phyloP scores from a whole-genome alignment of 2,797 vertebrate species.

The Rhynchotus rufescens region DNA sequence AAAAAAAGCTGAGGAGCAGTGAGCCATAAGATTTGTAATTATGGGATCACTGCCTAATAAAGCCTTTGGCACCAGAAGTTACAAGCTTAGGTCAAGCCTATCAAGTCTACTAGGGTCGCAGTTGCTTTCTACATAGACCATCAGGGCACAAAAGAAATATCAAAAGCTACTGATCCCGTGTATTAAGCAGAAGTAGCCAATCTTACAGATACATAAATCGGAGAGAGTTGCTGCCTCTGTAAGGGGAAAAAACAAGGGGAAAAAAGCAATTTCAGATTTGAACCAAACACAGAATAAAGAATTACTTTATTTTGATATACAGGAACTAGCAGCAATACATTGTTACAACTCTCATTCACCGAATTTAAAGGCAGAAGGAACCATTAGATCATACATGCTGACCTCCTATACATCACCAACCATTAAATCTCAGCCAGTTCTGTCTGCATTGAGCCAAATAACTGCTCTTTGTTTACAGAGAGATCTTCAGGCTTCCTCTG shows the following conservation, averaged over 20 bases:
- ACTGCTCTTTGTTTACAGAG: background rate
- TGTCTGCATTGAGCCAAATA: background rate
- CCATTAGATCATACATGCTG: background rate
- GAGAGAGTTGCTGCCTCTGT: background rate
- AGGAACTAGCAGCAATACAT: background rate
- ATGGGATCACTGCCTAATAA: conserved; percentile 32
- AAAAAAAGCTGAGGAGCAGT: background rate
- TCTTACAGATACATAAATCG: background rate
- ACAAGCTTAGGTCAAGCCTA: conserved; percentile 7
- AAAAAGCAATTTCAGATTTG: background rate
- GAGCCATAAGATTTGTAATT: background rate
- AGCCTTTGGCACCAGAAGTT: conserved; percentile 10
- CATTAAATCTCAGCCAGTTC: background rate
- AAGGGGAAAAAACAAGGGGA: background rate
- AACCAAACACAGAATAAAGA: background rate
- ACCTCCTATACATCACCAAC: background rate
- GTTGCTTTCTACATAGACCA: background rate
- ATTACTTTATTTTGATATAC: conserved; percentile 1
- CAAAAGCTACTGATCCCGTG: background rate
- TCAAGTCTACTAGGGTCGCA: conserved; percentile 21
- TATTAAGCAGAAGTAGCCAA: conserved; percentile 1
- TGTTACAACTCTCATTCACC: conserved; percentile 18
- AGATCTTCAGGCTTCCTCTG: background rate
- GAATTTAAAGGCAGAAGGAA: conserved; percentile 17
- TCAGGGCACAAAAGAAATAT: conserved; percentile 15